Percentiles rank a stretch among this genome's conserved stretches.
Evolutionary conservation across 2,113 vertebrate genomes (phyloP).

Genomic region (Cettia cetti): DNA sequence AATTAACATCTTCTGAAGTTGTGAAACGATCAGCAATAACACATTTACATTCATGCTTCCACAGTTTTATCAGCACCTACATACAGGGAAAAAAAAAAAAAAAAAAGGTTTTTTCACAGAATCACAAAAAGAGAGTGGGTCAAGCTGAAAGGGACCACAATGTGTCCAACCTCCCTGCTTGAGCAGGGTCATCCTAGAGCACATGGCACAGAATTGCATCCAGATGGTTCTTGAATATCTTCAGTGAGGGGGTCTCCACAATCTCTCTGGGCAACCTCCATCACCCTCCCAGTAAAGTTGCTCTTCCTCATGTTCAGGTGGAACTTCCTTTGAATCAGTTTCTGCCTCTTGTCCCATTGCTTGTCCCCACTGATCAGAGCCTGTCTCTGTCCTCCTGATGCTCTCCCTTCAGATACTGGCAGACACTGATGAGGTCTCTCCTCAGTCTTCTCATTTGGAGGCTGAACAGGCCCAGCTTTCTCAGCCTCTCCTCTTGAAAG

Average conservation of each 20-base stretch:
- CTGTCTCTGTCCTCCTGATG: background rate
- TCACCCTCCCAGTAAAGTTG: background rate
- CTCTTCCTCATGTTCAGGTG: background rate
- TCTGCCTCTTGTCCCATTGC: background rate
- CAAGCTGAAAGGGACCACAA: background rate
- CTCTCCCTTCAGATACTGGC: background rate
- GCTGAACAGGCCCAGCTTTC: background rate
- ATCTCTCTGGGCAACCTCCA: background rate
- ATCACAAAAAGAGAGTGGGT: background rate
- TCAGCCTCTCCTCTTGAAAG: background rate
- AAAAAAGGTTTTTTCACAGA: background rate
- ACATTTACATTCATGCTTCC: slow-evolving; percentile 94
- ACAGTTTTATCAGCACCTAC: slow-evolving; percentile 82
- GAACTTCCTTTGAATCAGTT: background rate
- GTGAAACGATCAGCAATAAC: slow-evolving; percentile 94
- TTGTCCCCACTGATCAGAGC: accelerated
- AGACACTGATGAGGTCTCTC: background rate
- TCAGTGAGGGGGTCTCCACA: background rate
- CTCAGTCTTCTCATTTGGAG: background rate
- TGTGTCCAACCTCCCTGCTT: background rate
- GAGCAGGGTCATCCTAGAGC: background rate
- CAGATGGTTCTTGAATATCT: background rate
- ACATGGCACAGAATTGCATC: background rate
- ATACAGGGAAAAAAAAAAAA: background rate
- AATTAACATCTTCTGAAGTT: slow-evolving; percentile 78